Evolutionary conservation across 2,888 invertebrate genomes (phyloP), one percentile per base, ranked within the genome.

Genomic region (Holacanthella duospinosa): DNA sequence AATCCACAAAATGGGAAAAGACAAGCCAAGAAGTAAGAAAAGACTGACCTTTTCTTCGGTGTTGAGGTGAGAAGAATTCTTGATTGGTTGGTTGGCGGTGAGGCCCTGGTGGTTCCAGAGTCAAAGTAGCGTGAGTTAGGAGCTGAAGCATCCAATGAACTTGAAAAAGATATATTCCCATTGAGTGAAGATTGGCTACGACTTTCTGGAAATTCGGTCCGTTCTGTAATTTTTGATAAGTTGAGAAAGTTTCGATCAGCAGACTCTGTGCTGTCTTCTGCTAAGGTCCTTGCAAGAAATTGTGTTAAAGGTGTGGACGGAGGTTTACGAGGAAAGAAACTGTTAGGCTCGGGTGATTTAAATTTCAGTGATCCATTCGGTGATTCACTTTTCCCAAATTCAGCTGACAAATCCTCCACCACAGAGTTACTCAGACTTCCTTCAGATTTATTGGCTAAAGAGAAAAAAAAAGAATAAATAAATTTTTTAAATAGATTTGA

Each of bases 151-250:
- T 48, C 48, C 12, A 27, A 28, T 21, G 59, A 58, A 43, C 48
- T 59, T 48, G 48, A 48, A n/a, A 21, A 16, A 16, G 48, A 48
- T 48, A 48, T 48, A 21, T 29, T 29, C 6, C n/a, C 26, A 27
- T 43, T 44, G 25, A 36, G n/a, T 9, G 53, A 29, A 4, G 63
- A 61, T 26, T 55, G 61, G 58, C 44, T 60, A 29, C 62, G 29
- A 6, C 62, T 66, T 3, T 69, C 70, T 12, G 66, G 67, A 16
- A 60, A 61, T 59, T 73, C 72, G 29, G 72, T 71, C 26, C 68
- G 48, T 60, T 73, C 72, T 0, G 72, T 71, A 60, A 73, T 73
- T 63, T 68, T 66, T 27, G 72, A 71, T 6, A 73, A 63, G 62
- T 73, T 68, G 55, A 61, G 54, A 2, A 36, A 6, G 28, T 43